Conservation (phyloP, 2,113 vertebrate genomes). For the Malurus melanocephalus region DNA sequence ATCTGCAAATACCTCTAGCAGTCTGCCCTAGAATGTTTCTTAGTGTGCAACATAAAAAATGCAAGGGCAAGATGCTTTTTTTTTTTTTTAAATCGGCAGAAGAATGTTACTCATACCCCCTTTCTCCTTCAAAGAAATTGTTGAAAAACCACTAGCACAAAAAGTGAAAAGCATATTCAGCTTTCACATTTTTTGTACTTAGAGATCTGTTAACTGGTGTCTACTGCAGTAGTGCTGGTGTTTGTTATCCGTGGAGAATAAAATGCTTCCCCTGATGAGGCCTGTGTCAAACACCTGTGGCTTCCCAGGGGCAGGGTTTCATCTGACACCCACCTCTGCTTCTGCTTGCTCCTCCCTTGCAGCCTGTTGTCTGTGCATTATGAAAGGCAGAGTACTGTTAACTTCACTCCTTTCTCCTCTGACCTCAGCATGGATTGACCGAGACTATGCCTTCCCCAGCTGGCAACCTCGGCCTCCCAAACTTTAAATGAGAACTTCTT, state of each 20-base stretch:
- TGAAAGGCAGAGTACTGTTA: slow-evolving; percentile 45
- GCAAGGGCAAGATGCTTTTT: not conserved
- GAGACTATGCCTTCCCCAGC: slow-evolving; percentile 10
- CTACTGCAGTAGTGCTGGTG: not conserved
- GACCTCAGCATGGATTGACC: slow-evolving; percentile 23
- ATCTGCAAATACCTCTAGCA: slow-evolving; percentile 18
- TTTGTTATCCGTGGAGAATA: not conserved
- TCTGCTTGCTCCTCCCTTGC: not conserved
- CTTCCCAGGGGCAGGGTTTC: not conserved
- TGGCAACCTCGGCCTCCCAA: slow-evolving; percentile 2
- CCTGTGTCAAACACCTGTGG: not conserved
- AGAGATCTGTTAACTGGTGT: not conserved
- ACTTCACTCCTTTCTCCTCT: slow-evolving; percentile 3
- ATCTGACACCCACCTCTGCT: not conserved
- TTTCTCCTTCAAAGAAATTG: not conserved
- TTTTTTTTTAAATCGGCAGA: not conserved
- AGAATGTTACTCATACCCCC: slow-evolving; percentile 31
- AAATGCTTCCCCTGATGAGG: not conserved
- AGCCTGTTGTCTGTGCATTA: not conserved
- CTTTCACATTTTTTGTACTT: not conserved
- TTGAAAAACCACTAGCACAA: not conserved
- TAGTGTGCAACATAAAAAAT: not conserved
- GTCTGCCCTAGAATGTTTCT: slow-evolving; percentile 12
- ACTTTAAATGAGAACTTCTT: not conserved
- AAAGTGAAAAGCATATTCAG: not conserved